These are phyloP conservation scores for Hippopotamus amphibius DNA, from an alignment of 2,113 vertebrate genomes.

Conservation along the genomic window DNA sequence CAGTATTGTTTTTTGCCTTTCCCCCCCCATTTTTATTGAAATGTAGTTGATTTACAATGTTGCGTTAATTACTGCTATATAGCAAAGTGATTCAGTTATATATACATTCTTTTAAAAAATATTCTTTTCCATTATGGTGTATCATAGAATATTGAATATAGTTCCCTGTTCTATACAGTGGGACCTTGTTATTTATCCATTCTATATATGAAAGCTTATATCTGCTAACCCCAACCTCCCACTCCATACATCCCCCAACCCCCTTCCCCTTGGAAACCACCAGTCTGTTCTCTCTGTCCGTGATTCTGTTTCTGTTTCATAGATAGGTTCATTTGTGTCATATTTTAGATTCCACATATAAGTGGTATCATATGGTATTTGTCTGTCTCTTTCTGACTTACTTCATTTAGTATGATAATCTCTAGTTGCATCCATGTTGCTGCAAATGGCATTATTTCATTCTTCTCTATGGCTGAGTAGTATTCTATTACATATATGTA, in stretches of 20 bases:
- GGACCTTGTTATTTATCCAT: neutral
- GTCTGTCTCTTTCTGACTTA: neutral
- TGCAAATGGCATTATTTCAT: neutral
- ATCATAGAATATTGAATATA: neutral
- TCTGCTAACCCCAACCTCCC: neutral
- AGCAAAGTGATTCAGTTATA: neutral
- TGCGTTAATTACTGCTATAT: neutral
- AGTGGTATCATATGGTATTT: neutral
- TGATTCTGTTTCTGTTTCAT: neutral
- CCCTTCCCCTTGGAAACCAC: neutral
- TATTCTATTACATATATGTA: neutral
- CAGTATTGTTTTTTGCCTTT: neutral
- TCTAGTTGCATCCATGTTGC: neutral
- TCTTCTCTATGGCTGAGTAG: neutral
- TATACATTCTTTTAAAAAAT: neutral
- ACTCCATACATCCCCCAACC: neutral
- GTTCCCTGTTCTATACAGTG: neutral
- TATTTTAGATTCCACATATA: neutral
- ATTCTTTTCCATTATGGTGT: neutral
- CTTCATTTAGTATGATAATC: neutral
- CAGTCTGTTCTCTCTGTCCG: neutral
- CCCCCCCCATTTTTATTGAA: neutral
- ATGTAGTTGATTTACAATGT: neutral
- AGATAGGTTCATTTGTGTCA: neutral
- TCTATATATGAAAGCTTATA: neutral